Percentiles rank a stretch among this genome's conserved stretches.
Conservation (phyloP, 1,140 invertebrate species). For the Drosophila santomea region DNA sequence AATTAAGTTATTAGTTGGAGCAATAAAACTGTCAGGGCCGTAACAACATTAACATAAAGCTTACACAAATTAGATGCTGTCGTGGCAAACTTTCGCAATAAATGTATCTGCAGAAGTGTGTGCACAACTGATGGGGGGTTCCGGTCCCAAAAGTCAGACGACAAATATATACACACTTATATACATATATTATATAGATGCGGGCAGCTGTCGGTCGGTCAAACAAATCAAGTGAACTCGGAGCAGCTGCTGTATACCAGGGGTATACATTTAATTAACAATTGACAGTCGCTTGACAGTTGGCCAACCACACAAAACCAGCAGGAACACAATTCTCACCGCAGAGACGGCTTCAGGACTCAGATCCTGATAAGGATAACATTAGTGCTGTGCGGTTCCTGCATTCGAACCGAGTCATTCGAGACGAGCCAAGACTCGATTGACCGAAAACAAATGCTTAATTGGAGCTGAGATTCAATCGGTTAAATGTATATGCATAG, state of each 20-base stretch:
- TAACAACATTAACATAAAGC: conserved; percentile 68
- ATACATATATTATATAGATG: conserved; percentile 4
- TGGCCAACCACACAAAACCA: conserved; percentile 45
- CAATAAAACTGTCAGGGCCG: conserved; percentile 74
- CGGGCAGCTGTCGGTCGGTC: conserved; percentile 5
- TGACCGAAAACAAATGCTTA: not conserved
- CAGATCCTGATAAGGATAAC: conserved; percentile 5
- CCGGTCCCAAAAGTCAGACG: conserved; percentile 17
- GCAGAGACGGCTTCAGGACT: not conserved
- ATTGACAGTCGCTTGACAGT: conserved; percentile 72
- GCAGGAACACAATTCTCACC: conserved; percentile 8
- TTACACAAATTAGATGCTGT: conserved; percentile 28
- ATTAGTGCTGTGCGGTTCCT: conserved; percentile 20
- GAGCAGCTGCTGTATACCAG: conserved; percentile 34
- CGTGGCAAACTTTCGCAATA: conserved; percentile 49
- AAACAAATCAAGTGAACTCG: conserved; percentile 67
- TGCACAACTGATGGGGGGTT: not conserved
- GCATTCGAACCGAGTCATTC: not conserved
- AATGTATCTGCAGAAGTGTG: conserved; percentile 37
- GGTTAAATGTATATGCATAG: too few species aligned
- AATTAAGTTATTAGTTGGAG: conserved; percentile 71
- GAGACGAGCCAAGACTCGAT: conserved; percentile 1
- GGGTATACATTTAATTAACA: conserved; percentile 71
- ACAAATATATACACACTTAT: not conserved
- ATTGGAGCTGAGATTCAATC: not conserved